Conservation (phyloP, 2,888 invertebrate genomes). For the Hofmannophila pseudospretella region DNA sequence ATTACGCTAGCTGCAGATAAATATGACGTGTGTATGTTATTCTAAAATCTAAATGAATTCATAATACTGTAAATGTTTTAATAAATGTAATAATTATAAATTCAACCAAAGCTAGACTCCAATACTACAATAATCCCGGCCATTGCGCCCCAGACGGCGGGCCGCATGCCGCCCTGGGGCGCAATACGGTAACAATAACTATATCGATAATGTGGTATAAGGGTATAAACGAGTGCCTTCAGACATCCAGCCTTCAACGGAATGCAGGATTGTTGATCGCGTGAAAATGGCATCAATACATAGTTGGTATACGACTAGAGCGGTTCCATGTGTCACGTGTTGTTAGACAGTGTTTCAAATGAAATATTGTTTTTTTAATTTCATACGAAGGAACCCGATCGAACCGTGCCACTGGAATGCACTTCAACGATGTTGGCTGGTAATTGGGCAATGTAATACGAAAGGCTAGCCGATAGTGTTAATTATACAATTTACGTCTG, state of each 20-base stretch:
- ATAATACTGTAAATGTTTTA: constrained; percentile 9
- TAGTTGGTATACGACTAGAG: constrained; percentile 31
- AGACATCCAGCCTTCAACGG: constrained; percentile 71
- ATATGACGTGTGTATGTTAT: constrained; percentile 28
- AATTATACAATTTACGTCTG: constrained; percentile 26
- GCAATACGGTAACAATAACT: constrained; percentile 23
- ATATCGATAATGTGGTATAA: constrained; percentile 49
- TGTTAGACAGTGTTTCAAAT: constrained; percentile 1
- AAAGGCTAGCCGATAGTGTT: constrained; percentile 39
- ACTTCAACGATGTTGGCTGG: constrained; percentile 22
- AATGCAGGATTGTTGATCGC: constrained; percentile 65
- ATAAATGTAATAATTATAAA: constrained; percentile 21
- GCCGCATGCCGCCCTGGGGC: constrained; percentile 1
- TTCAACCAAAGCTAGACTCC: constrained; percentile 56
- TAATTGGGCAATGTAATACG: constrained; percentile 24
- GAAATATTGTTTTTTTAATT: background rate
- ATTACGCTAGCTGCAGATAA: constrained; percentile 40
- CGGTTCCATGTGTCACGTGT: constrained; percentile 19
- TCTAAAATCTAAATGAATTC: constrained; percentile 8
- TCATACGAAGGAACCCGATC: constrained; percentile 8
- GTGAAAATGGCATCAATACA: constrained; percentile 43
- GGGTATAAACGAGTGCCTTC: constrained; percentile 75
- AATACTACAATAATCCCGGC: constrained; percentile 39
- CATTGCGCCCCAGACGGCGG: constrained; percentile 22
- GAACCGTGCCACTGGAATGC: constrained; percentile 23